A percentile compares a stretch with the other conserved stretches of the same genome.
phyloP scores from a whole-genome alignment of 1,140 invertebrate species.

The Pantala flavescens region DNA sequence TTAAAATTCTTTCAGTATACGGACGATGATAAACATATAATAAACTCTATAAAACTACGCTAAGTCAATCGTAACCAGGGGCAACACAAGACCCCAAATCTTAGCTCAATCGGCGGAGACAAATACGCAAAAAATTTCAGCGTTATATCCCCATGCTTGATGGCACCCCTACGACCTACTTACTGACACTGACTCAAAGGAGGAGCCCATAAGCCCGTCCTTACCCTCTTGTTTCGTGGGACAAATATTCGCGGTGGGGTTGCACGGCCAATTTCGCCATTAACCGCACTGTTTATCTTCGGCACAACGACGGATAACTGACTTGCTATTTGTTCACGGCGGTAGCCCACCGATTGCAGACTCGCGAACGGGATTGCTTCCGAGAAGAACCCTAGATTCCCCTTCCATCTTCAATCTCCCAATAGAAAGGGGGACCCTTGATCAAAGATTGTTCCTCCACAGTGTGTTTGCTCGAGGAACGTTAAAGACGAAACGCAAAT shows the following conservation, averaged over 20 bases:
- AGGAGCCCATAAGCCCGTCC: too few relatives aligned
- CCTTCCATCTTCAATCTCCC: background rate
- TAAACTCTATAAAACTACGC: too few relatives aligned
- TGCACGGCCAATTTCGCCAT: background rate
- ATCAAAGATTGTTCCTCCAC: constrained; percentile 9
- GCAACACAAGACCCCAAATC: too few relatives aligned
- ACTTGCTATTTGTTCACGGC: background rate
- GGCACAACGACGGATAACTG: background rate
- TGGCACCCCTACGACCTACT: too few relatives aligned
- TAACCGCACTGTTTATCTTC: background rate
- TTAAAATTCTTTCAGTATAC: too few relatives aligned
- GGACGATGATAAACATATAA: too few relatives aligned
- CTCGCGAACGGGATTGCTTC: background rate
- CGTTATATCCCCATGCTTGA: too few relatives aligned
- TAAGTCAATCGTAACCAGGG: too few relatives aligned
- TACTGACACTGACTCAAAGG: too few relatives aligned
- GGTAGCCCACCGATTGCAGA: background rate
- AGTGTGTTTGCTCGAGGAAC: background rate
- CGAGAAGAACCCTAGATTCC: background rate
- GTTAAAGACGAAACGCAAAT: constrained; percentile 10
- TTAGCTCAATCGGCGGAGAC: too few relatives aligned
- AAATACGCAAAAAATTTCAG: too few relatives aligned
- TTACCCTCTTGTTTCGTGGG: background rate
- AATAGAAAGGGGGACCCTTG: background rate
- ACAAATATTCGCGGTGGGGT: background rate